These are phyloP conservation scores for Eubucco bourcierii DNA, from an alignment of 2,113 vertebrate species.

Conservation along the genomic window DNA sequence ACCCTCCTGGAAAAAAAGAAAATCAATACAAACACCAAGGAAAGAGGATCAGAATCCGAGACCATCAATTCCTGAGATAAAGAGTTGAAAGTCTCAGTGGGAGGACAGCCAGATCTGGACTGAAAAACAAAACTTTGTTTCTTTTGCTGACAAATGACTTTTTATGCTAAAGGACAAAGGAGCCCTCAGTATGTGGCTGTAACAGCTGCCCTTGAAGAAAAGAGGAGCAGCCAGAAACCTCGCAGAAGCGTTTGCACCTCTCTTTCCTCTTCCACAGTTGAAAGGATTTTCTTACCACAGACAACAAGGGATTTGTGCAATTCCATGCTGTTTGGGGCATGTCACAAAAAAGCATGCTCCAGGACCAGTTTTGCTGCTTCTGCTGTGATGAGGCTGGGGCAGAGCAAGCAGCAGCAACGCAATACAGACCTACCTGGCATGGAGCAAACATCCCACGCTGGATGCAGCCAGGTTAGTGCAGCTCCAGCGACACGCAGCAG, in stretches of 20 bases:
- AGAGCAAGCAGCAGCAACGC: not conserved
- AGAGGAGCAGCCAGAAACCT: not conserved
- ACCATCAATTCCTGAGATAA: slow-evolving; percentile 56
- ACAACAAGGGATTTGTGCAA: not conserved
- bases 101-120: slow-evolving; percentile 41
- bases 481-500: fast-evolving
- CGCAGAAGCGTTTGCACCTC: not conserved
- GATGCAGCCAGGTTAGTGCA: not conserved
- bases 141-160: slow-evolving; percentile 52
- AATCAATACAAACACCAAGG: slow-evolving; percentile 54
- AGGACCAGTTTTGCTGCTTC: not conserved
- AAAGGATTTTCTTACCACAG: not conserved
- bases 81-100: slow-evolving; percentile 49
- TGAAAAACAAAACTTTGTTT: slow-evolving; percentile 43
- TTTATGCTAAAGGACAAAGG: slow-evolving; percentile 12
- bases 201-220: not conserved
- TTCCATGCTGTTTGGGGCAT: not conserved
- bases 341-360: not conserved
- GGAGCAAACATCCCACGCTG: not conserved
- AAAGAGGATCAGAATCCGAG: slow-evolving; percentile 40
- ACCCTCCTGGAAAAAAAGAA: slow-evolving; percentile 29
- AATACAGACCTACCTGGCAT: not conserved
- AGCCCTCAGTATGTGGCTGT: not conserved
- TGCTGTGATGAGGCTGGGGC: not conserved
- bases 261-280: not conserved